Evolutionary conservation across 1,140 invertebrate genomes (phyloP).

Genomic region (Zaprionus vittiger): DNA sequence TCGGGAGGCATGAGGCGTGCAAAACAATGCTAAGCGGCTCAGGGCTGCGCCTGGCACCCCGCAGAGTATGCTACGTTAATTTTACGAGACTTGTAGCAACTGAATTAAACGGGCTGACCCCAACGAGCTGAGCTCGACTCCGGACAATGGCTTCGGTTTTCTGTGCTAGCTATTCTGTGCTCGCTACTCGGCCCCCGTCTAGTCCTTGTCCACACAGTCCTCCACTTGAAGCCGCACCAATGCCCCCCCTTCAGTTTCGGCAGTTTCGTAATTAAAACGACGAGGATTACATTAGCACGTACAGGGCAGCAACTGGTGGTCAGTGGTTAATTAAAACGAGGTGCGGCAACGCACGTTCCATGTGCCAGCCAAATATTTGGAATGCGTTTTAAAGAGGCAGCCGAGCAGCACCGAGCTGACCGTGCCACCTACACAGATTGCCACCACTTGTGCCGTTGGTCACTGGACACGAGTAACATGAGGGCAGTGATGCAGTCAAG

Average conservation of each 20-base stretch:
- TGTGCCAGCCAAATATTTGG: constrained; percentile 40
- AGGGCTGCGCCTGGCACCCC: constrained; percentile 33
- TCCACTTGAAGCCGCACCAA: constrained; percentile 41
- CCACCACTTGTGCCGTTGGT: background rate
- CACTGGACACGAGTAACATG: background rate
- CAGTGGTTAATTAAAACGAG: constrained; percentile 73
- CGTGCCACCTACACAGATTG: background rate
- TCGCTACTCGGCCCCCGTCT: constrained; percentile 6
- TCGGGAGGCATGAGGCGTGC: constrained; percentile 7
- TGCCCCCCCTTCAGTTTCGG: constrained; percentile 52
- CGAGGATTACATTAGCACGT: constrained; percentile 78
- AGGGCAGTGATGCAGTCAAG: background rate
- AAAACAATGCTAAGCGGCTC: constrained; percentile 67
- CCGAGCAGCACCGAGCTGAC: background rate
- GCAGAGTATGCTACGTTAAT: constrained; percentile 63
- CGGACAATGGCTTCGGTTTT: constrained; percentile 20
- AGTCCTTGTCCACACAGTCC: constrained; percentile 1
- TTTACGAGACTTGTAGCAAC: constrained; percentile 58
- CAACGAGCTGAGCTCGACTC: constrained; percentile 23
- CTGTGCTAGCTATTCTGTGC: no score
- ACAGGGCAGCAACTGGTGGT: constrained; percentile 66
- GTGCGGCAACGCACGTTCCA: constrained; percentile 9
- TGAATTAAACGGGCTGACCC: constrained; percentile 66
- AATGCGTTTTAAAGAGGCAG: constrained; percentile 22
- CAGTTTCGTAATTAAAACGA: constrained; percentile 78